These are phyloP conservation scores for Clarias platycephalus DNA, from an alignment of 2,797 vertebrate species.

Conservation along the genomic window DNA sequence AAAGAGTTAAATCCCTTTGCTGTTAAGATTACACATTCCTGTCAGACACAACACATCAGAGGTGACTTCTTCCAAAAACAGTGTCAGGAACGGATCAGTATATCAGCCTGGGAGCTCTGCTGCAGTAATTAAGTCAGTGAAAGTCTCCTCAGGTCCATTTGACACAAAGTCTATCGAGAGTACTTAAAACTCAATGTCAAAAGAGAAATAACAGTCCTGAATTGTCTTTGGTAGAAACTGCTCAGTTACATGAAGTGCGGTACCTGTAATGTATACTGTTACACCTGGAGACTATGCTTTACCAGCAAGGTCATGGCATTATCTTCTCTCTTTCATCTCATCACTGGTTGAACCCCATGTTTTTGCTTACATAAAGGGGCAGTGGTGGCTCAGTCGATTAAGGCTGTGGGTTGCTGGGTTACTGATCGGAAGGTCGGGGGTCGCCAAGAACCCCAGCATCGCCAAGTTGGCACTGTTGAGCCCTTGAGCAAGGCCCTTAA, in stretches of 20 bases:
- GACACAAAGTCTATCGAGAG: background rate
- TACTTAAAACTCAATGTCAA: slow-evolving; percentile 13
- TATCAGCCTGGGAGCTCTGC: background rate
- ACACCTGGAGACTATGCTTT: background rate
- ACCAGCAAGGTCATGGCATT: background rate
- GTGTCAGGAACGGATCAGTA: background rate
- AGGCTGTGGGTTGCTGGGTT: too few species aligned
- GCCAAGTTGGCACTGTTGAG: too few species aligned
- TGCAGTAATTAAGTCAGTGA: background rate
- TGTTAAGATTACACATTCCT: background rate
- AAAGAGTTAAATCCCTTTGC: background rate
- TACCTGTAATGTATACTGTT: background rate
- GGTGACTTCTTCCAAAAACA: background rate
- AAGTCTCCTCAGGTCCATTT: background rate
- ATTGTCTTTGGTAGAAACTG: background rate
- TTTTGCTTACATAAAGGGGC: too few species aligned
- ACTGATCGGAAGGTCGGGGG: too few species aligned
- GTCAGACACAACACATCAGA: slow-evolving; percentile 1
- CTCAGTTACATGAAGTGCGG: background rate
- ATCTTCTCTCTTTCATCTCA: background rate
- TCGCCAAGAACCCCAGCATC: too few species aligned
- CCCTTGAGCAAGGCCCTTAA: too few species aligned
- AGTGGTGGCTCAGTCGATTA: too few species aligned
- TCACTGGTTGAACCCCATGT: background rate
- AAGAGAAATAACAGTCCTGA: background rate